A percentile compares a stretch with the other conserved stretches of the same genome.
Conservation (phyloP, 2,113 vertebrate genomes). For the Cephalopterus ornatus region DNA sequence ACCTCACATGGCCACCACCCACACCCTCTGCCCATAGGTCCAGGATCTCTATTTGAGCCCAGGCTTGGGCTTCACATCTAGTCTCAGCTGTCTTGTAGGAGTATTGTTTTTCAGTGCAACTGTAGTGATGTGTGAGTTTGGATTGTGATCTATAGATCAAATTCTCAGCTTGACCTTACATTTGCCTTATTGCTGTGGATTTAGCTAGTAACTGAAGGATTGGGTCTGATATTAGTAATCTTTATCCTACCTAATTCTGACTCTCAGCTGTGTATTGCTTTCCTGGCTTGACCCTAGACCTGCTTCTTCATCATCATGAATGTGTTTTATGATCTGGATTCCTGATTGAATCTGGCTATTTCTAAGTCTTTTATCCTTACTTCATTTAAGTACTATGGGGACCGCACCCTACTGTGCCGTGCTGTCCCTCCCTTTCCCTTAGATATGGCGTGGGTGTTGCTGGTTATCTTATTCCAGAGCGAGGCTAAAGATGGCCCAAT, state of each 20-base stretch:
- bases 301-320: not conserved
- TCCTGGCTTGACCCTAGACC: not conserved
- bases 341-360: fast-evolving
- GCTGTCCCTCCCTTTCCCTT: fast-evolving
- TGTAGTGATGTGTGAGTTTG: not conserved
- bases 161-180: fast-evolving
- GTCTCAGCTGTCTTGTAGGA: fast-evolving
- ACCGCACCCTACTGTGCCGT: not conserved
- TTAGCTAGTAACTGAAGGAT: not conserved
- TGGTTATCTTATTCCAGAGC: not conserved
- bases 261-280: not conserved
- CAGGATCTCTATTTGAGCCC: not conserved
- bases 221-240: not conserved
- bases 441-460: fast-evolving
- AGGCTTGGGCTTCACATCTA: fast-evolving
- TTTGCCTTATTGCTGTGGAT: fast-evolving
- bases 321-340: not conserved
- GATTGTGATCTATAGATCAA: fast-evolving
- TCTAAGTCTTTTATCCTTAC: not conserved
- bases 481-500: not conserved
- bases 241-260: not conserved
- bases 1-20: not conserved
- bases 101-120: fast-evolving
- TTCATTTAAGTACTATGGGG: fast-evolving
- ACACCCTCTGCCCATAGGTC: not conserved